phyloP scores from a whole-genome alignment of 1,140 invertebrate genomes.

The Aethina tumida region DNA sequence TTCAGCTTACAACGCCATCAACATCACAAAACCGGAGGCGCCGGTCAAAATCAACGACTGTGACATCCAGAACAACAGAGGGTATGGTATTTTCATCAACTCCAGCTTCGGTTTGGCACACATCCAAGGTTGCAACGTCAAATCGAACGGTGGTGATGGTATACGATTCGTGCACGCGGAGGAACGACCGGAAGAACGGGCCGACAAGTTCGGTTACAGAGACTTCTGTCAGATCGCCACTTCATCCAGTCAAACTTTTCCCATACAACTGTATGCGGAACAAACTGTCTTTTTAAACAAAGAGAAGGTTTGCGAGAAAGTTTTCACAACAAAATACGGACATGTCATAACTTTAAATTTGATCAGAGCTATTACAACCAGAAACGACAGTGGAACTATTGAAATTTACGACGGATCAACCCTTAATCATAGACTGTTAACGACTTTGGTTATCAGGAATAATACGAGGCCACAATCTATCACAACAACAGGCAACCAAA shows the following conservation, averaged over 20 bases:
- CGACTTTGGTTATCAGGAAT: conserved; percentile 60
- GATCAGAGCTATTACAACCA: conserved; percentile 61
- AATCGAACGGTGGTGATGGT: conserved; percentile 77
- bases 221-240: conserved; percentile 78
- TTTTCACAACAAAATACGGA: conserved; percentile 63
- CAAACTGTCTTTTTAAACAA: conserved; percentile 59
- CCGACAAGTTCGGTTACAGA: conserved; percentile 55
- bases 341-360: conserved; percentile 78
- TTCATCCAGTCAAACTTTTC: conserved; percentile 72
- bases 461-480: conserved; percentile 76
- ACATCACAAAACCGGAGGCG: conserved; percentile 76
- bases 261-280: conserved; percentile 64
- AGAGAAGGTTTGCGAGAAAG: conserved; percentile 61
- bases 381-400: conserved; percentile 61
- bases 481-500: conserved; percentile 62
- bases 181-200: conserved; percentile 55
- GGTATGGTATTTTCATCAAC: conserved; percentile 83
- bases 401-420: conserved; percentile 70
- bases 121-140: conserved; percentile 60
- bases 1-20: conserved; percentile 86
- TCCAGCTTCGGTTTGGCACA: conserved; percentile 67
- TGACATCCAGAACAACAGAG: conserved; percentile 73
- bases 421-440: conserved; percentile 55
- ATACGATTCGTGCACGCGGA: conserved; percentile 76
- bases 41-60: conserved; percentile 71